Evolutionary conservation across 2,888 invertebrate species (phyloP).

Genomic region (Beris morrisii): DNA sequence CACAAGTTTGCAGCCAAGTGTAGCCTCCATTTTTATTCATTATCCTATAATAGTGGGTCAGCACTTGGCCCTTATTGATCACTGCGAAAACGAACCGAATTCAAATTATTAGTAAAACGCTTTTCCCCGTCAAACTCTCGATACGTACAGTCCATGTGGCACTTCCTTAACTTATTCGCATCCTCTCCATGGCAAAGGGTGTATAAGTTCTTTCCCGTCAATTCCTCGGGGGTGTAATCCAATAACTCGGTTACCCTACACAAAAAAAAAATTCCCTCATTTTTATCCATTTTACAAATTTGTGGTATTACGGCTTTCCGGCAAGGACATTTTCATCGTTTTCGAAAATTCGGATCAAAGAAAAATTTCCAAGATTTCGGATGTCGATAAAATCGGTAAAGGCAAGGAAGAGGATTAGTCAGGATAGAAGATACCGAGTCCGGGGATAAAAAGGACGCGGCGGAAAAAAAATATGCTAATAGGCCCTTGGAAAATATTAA

Average conservation of each 20-base stretch:
- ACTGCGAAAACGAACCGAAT: constrained; percentile 63
- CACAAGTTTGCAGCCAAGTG: constrained; percentile 96
- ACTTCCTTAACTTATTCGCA: constrained; percentile 88
- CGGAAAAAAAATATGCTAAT: constrained; percentile 36
- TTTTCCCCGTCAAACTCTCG: not conserved
- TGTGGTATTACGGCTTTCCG: not conserved
- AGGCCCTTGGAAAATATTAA: constrained; percentile 36
- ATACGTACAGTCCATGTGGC: constrained; percentile 93
- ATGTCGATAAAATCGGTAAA: constrained; percentile 19
- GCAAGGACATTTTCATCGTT: constrained; percentile 9
- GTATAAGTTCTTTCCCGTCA: constrained; percentile 92
- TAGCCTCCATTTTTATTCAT: constrained; percentile 97
- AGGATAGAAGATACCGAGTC: not conserved
- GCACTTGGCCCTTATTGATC: constrained; percentile 93
- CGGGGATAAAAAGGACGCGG: not conserved
- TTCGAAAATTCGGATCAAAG: constrained; percentile 14
- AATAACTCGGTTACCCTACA: constrained; percentile 86
- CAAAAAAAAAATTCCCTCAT: constrained; percentile 28
- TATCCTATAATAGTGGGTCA: constrained; percentile 93
- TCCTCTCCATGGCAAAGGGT: constrained; percentile 95
- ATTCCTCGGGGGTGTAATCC: constrained; percentile 90
- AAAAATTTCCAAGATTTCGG: constrained; percentile 39
- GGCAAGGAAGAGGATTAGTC: constrained; percentile 8
- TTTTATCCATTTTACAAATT: not conserved
- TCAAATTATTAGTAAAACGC: constrained; percentile 26